Evolutionary conservation across 2,797 vertebrate species (phyloP).

Genomic region (Liparis tanakae): DNA sequence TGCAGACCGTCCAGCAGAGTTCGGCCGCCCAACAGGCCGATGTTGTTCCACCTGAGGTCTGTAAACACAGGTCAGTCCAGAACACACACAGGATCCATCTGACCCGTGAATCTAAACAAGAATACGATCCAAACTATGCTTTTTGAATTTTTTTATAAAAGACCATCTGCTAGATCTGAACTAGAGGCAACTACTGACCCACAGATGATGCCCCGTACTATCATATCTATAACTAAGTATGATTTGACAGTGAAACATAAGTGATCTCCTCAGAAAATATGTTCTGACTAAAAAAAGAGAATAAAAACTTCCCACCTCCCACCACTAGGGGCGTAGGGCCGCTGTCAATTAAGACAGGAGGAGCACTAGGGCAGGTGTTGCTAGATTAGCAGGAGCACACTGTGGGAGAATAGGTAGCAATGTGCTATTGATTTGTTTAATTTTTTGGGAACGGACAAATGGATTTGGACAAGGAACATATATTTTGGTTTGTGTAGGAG

Average conservation of each 20-base stretch:
- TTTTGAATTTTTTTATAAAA: neutral
- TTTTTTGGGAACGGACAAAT: no score
- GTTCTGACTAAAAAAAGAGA: neutral
- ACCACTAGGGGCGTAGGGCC: no score
- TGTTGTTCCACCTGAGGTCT: conserved; percentile 97
- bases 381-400: no score
- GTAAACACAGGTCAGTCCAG: conserved; percentile 8
- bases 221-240: neutral
- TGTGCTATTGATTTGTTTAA: no score
- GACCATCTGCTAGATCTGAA: neutral
- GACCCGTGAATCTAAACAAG: no score
- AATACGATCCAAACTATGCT: no score
- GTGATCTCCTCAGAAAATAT: neutral
- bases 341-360: no score
- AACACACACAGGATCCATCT: neutral
- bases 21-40: conserved; percentile 92
- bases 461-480: no score
- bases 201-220: neutral
- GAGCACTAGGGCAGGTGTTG: no score
- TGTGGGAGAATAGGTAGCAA: no score
- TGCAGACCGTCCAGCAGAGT: conserved; percentile 87
- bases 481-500: no score
- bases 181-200: neutral
- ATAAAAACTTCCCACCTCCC: no score
- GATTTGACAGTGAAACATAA: neutral